Evolutionary conservation across 2,888 invertebrate genomes (phyloP).

Genomic region (Synergus itoensis): DNA sequence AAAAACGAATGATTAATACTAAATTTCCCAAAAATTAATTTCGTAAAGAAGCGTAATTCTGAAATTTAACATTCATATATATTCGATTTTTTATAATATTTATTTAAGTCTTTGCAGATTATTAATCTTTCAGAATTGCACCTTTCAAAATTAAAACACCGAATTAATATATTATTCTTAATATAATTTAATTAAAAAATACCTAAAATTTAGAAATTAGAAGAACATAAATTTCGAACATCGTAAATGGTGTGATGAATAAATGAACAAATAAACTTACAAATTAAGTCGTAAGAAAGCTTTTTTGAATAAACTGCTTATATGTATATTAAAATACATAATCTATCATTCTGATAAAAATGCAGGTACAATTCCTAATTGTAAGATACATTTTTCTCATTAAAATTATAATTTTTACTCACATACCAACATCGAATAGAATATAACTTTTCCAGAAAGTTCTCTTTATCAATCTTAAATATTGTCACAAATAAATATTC

Average conservation of each 20-base stretch:
- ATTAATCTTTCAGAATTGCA: not conserved
- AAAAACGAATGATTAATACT: not conserved
- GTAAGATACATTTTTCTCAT: not conserved
- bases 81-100: too few species aligned
- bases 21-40: not conserved
- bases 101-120: not conserved
- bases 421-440: not conserved
- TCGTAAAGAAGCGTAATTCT: not conserved
- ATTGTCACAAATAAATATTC: not conserved
- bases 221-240: not conserved
- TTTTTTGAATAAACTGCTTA: not conserved
- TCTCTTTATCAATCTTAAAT: not conserved
- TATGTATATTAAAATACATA: not conserved
- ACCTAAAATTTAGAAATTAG: not conserved
- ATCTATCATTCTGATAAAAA: not conserved
- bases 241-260: too few species aligned
- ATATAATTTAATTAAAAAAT: not conserved
- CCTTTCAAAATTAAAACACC: not conserved
- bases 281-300: not conserved
- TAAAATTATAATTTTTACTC: not conserved
- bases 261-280: not conserved
- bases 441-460: not conserved
- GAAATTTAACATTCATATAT: not conserved
- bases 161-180: not conserved
- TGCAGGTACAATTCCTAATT: not conserved